A percentile compares a stretch with the other conserved stretches of the same genome.
phyloP scores from a whole-genome alignment of 92 coral and sea anemone species.

The Galaxea fascicularis region DNA sequence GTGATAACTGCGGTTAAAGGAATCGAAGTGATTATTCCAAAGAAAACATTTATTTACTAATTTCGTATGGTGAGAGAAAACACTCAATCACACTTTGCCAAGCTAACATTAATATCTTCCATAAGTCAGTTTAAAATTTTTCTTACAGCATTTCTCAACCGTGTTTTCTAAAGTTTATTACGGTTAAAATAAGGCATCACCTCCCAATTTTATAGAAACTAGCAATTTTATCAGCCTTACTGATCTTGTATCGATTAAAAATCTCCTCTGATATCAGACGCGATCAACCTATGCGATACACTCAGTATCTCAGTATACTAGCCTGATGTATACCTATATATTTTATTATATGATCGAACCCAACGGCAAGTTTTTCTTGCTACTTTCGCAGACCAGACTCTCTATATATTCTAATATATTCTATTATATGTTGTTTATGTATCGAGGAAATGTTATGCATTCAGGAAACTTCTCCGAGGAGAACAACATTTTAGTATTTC shows the following conservation, averaged over 20 bases:
- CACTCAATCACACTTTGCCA: constrained; percentile 31
- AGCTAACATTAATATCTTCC: background rate
- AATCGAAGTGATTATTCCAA: constrained; percentile 1
- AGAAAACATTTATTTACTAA: constrained; percentile 30
- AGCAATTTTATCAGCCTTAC: background rate
- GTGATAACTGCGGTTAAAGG: background rate
- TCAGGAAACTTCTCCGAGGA: too few relatives aligned
- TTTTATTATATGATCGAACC: background rate
- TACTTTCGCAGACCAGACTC: too few relatives aligned
- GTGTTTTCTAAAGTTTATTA: too few relatives aligned
- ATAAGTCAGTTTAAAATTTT: background rate
- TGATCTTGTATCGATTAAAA: background rate
- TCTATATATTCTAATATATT: too few relatives aligned
- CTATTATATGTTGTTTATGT: too few relatives aligned
- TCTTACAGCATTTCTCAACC: background rate
- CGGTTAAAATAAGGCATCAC: background rate
- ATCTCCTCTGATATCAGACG: background rate
- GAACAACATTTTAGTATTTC: too few relatives aligned
- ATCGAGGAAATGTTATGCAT: too few relatives aligned
- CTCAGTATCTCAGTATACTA: too few relatives aligned
- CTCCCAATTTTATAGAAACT: background rate
- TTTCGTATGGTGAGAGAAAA: constrained; percentile 1
- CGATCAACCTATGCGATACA: background rate
- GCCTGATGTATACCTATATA: too few relatives aligned
- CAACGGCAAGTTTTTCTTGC: background rate